These are phyloP conservation scores for fruit fly (Drosophila melanogaster) DNA, from an alignment of 1,140 invertebrate genomes.

Conservation along the genomic window DNA sequence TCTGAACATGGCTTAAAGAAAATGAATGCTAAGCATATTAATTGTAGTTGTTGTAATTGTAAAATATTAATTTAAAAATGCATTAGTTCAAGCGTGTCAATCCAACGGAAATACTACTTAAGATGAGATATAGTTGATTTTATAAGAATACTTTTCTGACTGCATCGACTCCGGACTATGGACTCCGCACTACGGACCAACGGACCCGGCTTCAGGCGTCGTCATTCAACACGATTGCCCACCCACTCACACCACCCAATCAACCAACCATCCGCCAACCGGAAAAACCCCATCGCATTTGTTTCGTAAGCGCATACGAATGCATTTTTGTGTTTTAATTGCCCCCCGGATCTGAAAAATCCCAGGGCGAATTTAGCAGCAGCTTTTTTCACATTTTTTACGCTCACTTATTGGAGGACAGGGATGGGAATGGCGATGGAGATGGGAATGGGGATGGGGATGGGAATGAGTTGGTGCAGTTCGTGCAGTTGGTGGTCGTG, in stretches of 20 bases:
- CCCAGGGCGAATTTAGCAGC: constrained; percentile 30
- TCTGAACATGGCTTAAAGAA: too few species aligned
- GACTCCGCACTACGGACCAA: constrained; percentile 15
- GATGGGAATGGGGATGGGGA: background rate
- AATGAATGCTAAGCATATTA: too few species aligned
- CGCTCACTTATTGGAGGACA: constrained; percentile 46
- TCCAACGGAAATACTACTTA: too few species aligned
- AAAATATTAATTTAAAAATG: too few species aligned
- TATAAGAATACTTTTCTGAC: background rate
- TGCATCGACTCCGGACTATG: constrained; percentile 2
- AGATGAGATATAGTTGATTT: background rate
- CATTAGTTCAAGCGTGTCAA: too few species aligned
- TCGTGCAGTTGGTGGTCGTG: background rate
- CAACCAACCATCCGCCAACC: background rate
- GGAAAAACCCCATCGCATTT: constrained; percentile 52
- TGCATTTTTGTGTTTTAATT: constrained; percentile 60
- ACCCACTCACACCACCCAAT: background rate
- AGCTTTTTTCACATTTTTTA: constrained; percentile 27
- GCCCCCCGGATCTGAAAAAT: constrained; percentile 27
- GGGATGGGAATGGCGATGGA: too few species aligned
- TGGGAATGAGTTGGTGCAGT: too few species aligned
- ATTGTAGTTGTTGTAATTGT: too few species aligned
- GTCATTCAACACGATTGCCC: constrained; percentile 48
- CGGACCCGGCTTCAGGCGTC: constrained; percentile 23
- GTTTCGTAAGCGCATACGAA: constrained; percentile 56